phyloP scores from a whole-genome alignment of 2,888 invertebrate genomes.

The Torymus aiolomorphi region DNA sequence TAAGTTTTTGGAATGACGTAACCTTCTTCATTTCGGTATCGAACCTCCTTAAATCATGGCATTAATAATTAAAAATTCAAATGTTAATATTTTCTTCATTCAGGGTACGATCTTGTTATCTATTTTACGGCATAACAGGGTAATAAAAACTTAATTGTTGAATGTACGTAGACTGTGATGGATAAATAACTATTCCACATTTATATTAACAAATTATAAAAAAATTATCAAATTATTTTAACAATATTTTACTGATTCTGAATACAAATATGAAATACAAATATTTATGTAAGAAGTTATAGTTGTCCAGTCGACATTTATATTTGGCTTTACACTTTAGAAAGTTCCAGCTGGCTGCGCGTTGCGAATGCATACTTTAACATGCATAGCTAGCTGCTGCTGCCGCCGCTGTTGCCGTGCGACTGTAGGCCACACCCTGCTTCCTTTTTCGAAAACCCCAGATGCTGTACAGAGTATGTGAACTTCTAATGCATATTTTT shows the following conservation, averaged over 20 bases:
- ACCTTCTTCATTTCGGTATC: no score
- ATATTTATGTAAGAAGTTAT: not conserved
- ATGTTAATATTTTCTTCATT: no score
- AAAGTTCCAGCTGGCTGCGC: constrained; percentile 60
- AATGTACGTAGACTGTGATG: no score
- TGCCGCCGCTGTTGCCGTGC: not conserved
- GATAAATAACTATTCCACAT: no score
- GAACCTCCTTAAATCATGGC: no score
- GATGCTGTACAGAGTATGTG: constrained; percentile 46
- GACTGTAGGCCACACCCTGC: constrained; percentile 64
- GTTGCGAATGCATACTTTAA: constrained; percentile 60
- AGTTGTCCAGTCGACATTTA: constrained; percentile 19
- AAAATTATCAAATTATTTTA: no score
- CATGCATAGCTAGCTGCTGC: not conserved
- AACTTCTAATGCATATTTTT: constrained; percentile 45
- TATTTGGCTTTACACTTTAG: constrained; percentile 57
- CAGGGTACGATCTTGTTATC: no score
- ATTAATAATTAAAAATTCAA: no score
- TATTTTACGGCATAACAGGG: no score
- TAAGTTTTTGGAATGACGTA: no score
- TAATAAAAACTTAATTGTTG: no score
- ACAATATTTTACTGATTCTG: not conserved
- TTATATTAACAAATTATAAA: no score
- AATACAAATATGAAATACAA: not conserved
- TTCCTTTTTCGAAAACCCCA: constrained; percentile 63